Percentiles rank a stretch among this genome's conserved stretches.
These are phyloP conservation scores for Hypotaenidia philippensis DNA, from an alignment of 2,797 vertebrate species.

Conservation along the genomic window DNA sequence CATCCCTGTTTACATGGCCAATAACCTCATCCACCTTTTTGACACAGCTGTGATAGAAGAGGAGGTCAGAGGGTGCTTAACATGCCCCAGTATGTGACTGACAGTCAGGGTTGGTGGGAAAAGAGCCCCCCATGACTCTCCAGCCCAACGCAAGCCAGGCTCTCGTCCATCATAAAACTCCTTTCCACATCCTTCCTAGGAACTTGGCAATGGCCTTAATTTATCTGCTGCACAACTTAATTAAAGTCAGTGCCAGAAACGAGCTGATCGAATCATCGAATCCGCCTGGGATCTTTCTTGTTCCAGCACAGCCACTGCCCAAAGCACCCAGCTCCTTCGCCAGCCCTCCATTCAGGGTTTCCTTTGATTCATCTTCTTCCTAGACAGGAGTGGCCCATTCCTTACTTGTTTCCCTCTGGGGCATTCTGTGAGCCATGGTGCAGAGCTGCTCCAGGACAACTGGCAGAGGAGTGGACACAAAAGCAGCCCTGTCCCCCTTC, in stretches of 20 bases:
- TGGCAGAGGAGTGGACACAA: neutral
- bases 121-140: neutral
- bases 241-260: neutral
- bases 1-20: neutral
- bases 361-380: neutral
- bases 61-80: neutral
- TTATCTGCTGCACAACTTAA: constrained; percentile 59
- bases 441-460: neutral
- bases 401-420: neutral
- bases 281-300: neutral
- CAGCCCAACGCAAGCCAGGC: accelerated
- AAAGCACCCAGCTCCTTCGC: neutral
- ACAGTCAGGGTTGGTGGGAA: accelerated
- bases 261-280: neutral
- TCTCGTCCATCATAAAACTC: neutral
- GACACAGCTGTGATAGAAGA: neutral
- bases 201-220: constrained; percentile 3
- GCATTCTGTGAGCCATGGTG: too few species aligned
- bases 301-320: neutral
- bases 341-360: neutral
- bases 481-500: accelerated
- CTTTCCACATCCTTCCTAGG: neutral
- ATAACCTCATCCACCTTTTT: constrained; percentile 5
- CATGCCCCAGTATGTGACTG: neutral
- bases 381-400: neutral